Evolutionary conservation across 2,888 invertebrate genomes (phyloP).

Genomic region (Brachypterus glaber): DNA sequence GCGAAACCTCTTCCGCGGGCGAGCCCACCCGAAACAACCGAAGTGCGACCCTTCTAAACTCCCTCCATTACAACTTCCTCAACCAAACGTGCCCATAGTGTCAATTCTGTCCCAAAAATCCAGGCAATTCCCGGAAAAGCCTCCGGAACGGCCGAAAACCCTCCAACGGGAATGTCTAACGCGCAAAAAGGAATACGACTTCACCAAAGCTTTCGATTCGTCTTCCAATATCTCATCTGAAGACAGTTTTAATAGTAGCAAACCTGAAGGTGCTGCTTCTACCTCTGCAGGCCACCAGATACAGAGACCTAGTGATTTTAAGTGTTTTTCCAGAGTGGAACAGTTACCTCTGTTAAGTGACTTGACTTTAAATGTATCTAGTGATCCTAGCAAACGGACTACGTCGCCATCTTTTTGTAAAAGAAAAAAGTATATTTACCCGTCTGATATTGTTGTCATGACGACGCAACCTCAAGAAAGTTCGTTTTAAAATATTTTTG

Average conservation of each 20-base stretch:
- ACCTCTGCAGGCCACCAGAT: no score
- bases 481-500: constrained; percentile 40
- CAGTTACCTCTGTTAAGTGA: constrained; percentile 50
- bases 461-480: constrained; percentile 42
- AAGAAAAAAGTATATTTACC: constrained; percentile 55
- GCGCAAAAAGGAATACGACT: constrained; percentile 14
- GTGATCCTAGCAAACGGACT: constrained; percentile 30
- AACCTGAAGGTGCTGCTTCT: constrained; percentile 33
- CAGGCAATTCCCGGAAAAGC: constrained; percentile 17
- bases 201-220: no score
- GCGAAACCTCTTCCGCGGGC: constrained; percentile 26
- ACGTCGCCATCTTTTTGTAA: constrained; percentile 48
- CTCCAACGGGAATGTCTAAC: neutral
- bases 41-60: constrained; percentile 4
- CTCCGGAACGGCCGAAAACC: constrained; percentile 10
- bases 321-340: constrained; percentile 39
- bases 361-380: constrained; percentile 38
- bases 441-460: constrained; percentile 41
- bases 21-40: constrained; percentile 19
- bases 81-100: constrained; percentile 21
- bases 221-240: no score
- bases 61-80: constrained; percentile 12
- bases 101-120: constrained; percentile 25
- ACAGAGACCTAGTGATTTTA: constrained; percentile 23
- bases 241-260: constrained; percentile 24